These are phyloP conservation scores for Bombus confusus DNA, from an alignment of 1,140 invertebrate genomes.

Conservation along the genomic window DNA sequence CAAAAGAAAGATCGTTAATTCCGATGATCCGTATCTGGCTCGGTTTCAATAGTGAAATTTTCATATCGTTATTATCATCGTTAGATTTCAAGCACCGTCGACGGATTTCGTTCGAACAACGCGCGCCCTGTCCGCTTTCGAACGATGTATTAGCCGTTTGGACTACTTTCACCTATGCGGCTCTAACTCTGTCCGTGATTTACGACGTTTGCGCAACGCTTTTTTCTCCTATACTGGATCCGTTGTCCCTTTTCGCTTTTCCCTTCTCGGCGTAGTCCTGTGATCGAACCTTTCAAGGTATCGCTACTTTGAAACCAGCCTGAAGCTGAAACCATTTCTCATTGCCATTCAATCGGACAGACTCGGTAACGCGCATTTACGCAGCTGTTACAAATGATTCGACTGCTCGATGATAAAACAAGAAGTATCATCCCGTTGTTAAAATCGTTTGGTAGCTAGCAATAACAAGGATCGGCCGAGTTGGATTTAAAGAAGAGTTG, in stretches of 20 bases:
- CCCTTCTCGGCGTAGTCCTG: background rate
- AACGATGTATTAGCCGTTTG: conserved; percentile 24
- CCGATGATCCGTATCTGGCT: conserved; percentile 3
- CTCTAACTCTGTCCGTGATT: conserved; percentile 1
- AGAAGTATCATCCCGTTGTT: too few relatives aligned
- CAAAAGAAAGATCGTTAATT: background rate
- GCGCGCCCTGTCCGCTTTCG: conserved; percentile 12
- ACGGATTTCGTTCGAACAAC: conserved; percentile 29
- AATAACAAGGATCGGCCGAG: background rate
- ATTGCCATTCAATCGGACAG: too few relatives aligned
- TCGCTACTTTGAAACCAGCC: background rate
- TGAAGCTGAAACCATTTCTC: too few relatives aligned
- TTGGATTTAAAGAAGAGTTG: background rate
- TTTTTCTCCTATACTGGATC: background rate
- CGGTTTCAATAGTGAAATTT: conserved; percentile 31
- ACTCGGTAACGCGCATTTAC: too few relatives aligned
- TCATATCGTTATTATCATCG: conserved; percentile 47
- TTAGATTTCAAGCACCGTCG: conserved; percentile 2
- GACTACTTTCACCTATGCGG: conserved; percentile 24
- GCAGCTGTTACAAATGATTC: too few relatives aligned
- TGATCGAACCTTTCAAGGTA: background rate
- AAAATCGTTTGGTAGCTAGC: too few relatives aligned
- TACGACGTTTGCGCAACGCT: background rate
- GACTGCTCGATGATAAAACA: too few relatives aligned
- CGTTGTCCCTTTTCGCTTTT: background rate